Percentiles rank a stretch among this genome's conserved stretches.
These are phyloP conservation scores for Cotesia vestalis DNA, from an alignment of 1,140 invertebrate genomes.

Conservation along the genomic window DNA sequence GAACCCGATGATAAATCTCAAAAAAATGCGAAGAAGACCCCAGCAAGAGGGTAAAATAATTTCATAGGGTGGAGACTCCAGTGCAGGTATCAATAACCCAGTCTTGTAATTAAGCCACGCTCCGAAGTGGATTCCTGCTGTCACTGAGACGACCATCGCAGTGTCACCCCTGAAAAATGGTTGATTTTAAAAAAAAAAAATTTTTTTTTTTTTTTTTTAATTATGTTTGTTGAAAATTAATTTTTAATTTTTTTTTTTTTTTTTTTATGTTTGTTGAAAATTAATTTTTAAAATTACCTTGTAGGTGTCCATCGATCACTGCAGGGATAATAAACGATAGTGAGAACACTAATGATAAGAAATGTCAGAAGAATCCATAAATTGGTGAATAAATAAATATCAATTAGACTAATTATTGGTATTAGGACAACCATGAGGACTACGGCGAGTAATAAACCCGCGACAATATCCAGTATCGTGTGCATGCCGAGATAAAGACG, in stretches of 20 bases:
- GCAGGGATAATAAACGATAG: slow-evolving; percentile 78
- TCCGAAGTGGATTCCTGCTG: slow-evolving; percentile 81
- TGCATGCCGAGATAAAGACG: slow-evolving; percentile 94
- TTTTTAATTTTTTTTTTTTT: slow-evolving; percentile 9
- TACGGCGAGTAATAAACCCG: slow-evolving; percentile 75
- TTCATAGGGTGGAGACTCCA: slow-evolving; percentile 72
- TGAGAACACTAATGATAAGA: slow-evolving; percentile 71
- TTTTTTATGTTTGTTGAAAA: not conserved
- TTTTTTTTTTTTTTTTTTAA: slow-evolving; percentile 12
- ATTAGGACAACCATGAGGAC: slow-evolving; percentile 76
- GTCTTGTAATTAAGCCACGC: slow-evolving; percentile 85
- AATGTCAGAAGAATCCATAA: slow-evolving; percentile 74
- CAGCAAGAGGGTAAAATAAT: slow-evolving; percentile 81
- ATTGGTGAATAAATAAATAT: slow-evolving; percentile 77
- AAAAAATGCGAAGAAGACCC: slow-evolving; percentile 72
- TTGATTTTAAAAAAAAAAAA: not conserved
- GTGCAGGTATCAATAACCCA: slow-evolving; percentile 71
- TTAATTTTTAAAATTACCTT: slow-evolving; percentile 66
- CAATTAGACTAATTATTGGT: slow-evolving; percentile 77
- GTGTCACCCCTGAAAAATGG: slow-evolving; percentile 80
- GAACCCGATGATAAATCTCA: slow-evolving; percentile 80
- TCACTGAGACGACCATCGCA: slow-evolving; percentile 82
- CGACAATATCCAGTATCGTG: slow-evolving; percentile 83
- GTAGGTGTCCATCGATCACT: slow-evolving; percentile 85
- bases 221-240: not conserved